A percentile compares a stretch with the other conserved stretches of the same genome.
Evolutionary conservation across 2,797 vertebrate genomes (phyloP).

Genomic region (Sebastes reedi): DNA sequence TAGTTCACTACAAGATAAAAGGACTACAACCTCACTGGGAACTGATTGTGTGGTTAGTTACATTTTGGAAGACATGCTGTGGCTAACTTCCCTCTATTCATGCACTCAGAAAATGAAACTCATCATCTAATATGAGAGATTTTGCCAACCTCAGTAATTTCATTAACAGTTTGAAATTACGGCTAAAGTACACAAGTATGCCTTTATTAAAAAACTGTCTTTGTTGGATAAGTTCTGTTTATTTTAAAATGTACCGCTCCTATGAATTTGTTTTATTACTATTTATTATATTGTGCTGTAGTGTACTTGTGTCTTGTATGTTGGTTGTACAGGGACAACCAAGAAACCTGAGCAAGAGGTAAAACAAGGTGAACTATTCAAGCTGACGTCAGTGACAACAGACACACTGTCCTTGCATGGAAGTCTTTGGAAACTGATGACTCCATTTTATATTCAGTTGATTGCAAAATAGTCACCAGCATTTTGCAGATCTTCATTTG

Average conservation of each 20-base stretch:
- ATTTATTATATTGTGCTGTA: neutral
- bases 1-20: neutral
- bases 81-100: neutral
- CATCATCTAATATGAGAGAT: neutral
- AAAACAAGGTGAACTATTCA: neutral
- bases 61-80: no score
- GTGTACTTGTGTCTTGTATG: neutral
- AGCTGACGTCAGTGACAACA: neutral
- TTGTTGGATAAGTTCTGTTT: neutral
- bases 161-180: neutral
- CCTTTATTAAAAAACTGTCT: neutral
- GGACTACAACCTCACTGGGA: no score
- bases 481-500: neutral
- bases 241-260: neutral
- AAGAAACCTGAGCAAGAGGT: neutral
- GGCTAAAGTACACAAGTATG: neutral
- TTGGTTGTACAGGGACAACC: neutral
- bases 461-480: neutral
- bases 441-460: neutral
- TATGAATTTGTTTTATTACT: neutral
- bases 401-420: neutral
- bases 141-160: neutral
- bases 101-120: neutral
- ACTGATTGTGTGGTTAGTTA: no score
- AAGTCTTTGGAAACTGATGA: neutral